Conservation (phyloP, 2,113 vertebrate genomes). For the Protobothrops mucrosquamatus region DNA sequence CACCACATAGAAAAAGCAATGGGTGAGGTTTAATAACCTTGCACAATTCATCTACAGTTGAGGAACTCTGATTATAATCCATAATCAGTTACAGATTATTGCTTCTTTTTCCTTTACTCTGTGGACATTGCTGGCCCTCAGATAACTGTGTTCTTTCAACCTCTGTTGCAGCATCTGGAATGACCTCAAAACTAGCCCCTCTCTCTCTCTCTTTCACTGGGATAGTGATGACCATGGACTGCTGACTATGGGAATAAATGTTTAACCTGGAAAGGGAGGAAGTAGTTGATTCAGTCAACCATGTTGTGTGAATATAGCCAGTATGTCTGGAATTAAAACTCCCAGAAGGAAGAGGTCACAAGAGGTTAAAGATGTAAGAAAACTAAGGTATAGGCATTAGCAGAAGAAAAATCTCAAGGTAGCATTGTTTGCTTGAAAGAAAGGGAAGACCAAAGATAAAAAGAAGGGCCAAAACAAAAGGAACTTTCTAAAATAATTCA, state of each 20-base stretch:
- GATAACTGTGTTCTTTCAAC: background rate
- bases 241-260: background rate
- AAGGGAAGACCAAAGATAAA: background rate
- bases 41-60: background rate
- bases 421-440: background rate
- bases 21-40: background rate
- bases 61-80: background rate
- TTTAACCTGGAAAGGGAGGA: background rate
- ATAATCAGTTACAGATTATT: background rate
- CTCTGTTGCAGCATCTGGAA: background rate
- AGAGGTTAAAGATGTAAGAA: background rate
- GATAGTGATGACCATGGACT: background rate
- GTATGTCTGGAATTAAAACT: background rate
- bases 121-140: background rate
- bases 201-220: background rate
- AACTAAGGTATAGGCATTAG: background rate
- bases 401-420: background rate
- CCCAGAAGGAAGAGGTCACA: background rate
- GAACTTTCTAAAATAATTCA: background rate
- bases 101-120: background rate
- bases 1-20: background rate
- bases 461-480: background rate
- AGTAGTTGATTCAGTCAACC: background rate
- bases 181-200: background rate
- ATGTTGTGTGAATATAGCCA: background rate